These are phyloP conservation scores for Carposina sasakii DNA, from an alignment of 1,140 invertebrate genomes.

Conservation along the genomic window DNA sequence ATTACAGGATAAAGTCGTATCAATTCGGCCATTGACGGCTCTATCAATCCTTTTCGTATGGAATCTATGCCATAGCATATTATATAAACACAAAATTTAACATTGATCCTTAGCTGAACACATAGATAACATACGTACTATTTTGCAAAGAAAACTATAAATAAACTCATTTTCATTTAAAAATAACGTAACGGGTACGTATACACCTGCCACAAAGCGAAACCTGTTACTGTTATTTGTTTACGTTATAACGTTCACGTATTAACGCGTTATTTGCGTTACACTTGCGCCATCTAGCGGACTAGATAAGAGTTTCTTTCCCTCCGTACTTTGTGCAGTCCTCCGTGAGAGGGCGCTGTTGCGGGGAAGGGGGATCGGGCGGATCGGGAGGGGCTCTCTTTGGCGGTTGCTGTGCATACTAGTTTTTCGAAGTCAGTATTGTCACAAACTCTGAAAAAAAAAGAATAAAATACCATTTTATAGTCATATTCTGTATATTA, in stretches of 20 bases:
- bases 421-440: constrained; percentile 73
- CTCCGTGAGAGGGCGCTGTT: constrained; percentile 38
- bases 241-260: constrained; percentile 18
- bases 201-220: constrained; percentile 48
- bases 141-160: no score
- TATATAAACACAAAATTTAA: constrained; percentile 5
- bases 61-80: constrained; percentile 19
- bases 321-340: constrained; percentile 49
- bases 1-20: no score
- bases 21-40: no score
- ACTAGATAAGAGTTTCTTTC: constrained; percentile 67
- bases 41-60: no score
- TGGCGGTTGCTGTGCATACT: constrained; percentile 63
- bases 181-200: constrained; percentile 40
- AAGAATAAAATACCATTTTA: no score
- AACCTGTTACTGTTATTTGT: constrained; percentile 22
- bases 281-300: constrained; percentile 6
- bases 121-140: no score
- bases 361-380: constrained; percentile 1
- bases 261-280: constrained; percentile 15
- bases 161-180: no score
- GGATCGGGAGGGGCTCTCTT: constrained; percentile 53
- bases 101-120: no score
- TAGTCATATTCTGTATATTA: no score
- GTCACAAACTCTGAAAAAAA: constrained; percentile 69